phyloP scores from a whole-genome alignment of 2,797 vertebrate genomes.

The Notamacropus eugenii region DNA sequence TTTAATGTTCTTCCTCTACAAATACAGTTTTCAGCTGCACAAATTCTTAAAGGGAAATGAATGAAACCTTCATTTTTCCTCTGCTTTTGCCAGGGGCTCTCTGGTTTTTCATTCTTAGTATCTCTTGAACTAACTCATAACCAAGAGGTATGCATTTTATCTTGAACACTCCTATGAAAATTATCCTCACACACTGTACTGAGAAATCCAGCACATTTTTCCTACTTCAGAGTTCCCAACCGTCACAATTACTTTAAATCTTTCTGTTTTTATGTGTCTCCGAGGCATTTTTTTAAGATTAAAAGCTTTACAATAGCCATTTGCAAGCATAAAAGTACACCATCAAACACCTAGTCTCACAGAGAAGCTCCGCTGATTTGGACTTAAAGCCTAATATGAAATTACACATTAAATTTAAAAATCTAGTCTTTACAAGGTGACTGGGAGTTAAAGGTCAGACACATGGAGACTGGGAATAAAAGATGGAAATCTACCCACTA shows the following conservation, averaged over 20 bases:
- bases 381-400: neutral
- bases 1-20: neutral
- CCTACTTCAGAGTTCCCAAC: neutral
- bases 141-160: neutral
- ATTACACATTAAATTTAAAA: neutral
- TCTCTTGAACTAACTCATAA: neutral
- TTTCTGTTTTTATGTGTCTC: neutral
- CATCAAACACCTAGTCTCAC: neutral
- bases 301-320: neutral
- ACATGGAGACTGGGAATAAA: constrained; percentile 38
- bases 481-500: constrained; percentile 58
- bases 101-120: neutral
- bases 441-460: neutral
- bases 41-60: neutral
- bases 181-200: neutral
- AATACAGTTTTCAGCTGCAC: neutral
- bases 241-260: neutral
- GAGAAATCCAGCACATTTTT: neutral
- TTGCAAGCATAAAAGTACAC: neutral
- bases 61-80: neutral
- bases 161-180: neutral
- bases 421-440: neutral
- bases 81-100: neutral
- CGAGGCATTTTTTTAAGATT: neutral
- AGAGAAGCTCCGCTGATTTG: neutral